Base-by-base conservation (phyloP, 1,140 invertebrate genomes). In the Leptinotarsa undecemlineata region DNA sequence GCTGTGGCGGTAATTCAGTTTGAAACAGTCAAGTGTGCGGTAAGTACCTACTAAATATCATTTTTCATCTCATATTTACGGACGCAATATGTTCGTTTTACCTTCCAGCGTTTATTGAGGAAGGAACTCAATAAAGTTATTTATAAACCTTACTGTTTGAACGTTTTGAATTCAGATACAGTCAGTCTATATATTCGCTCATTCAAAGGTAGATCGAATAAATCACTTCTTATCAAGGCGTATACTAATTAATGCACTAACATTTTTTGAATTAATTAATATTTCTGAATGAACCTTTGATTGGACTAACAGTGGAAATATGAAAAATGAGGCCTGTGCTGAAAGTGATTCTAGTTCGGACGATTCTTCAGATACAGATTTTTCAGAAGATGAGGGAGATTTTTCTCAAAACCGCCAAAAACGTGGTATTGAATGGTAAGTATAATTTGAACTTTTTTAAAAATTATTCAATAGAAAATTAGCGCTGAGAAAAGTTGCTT, bases 341-440 rank as follows among this genome's bases (percentile, higher is more conserved):
- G 74, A 48, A 57, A 71, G 74, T 71, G 74, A 75, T 48, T 75
- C 68, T 51, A 75, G 69, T 75, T 75, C 74, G 17, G 73, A 75
- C 66, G 67, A 42, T 68, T 68, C 70, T 71, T 23, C 74, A 8
- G 74, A n/a, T 42, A 62, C 68, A 21, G 64, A 33, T 8, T 15
- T 17, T 57, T 57, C 51, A 57, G 51, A 17, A 6, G 74, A 75
- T 26, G 74, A 75, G 19, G 42, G 48, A 1, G 67, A 74, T 64
- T 20, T 26, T 23, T 14, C 48, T 63, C 47, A 26, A 20, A 71
- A 48, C 72, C 23, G 74, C n/a, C 60, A 42, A 66, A 75, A 57
- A 66, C 33, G 74, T 51, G 19, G 47, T 67, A 42, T 71, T 14
- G 62, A 62, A 11, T 70, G 73, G 73, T 74, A 74, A 74, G 73